Conservation (phyloP, 2,113 vertebrate species). For the Phylloscopus trochiloides region DNA sequence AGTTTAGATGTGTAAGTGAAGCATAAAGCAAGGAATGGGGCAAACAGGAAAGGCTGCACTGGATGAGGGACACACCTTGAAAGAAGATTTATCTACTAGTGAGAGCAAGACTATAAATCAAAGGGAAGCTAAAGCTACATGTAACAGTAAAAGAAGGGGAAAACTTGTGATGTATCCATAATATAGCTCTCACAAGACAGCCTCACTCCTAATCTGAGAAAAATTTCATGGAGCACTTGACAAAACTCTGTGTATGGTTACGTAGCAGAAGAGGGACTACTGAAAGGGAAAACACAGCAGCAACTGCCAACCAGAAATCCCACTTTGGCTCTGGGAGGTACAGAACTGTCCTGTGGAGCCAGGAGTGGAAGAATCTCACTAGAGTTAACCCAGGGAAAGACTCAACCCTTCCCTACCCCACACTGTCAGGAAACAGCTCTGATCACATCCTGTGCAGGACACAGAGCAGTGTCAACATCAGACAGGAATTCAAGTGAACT, state of each 20-base stretch:
- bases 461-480: not conserved
- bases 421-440: not conserved
- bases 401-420: not conserved
- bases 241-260: not conserved
- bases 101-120: not conserved
- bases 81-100: not conserved
- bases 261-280: not conserved
- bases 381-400: not conserved
- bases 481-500: not conserved
- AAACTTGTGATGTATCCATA: not conserved
- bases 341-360: not conserved
- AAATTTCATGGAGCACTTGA: not conserved
- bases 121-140: not conserved
- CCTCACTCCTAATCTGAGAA: not conserved
- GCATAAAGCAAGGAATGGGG: not conserved
- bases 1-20: not conserved
- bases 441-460: fast-evolving
- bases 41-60: not conserved
- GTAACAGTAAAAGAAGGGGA: not conserved
- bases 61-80: not conserved
- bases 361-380: not conserved
- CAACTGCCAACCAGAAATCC: not conserved
- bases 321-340: not conserved
- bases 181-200: not conserved
- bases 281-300: not conserved